These are phyloP conservation scores for Bombus pyrosoma DNA, from an alignment of 1,140 invertebrate species.

Conservation along the genomic window DNA sequence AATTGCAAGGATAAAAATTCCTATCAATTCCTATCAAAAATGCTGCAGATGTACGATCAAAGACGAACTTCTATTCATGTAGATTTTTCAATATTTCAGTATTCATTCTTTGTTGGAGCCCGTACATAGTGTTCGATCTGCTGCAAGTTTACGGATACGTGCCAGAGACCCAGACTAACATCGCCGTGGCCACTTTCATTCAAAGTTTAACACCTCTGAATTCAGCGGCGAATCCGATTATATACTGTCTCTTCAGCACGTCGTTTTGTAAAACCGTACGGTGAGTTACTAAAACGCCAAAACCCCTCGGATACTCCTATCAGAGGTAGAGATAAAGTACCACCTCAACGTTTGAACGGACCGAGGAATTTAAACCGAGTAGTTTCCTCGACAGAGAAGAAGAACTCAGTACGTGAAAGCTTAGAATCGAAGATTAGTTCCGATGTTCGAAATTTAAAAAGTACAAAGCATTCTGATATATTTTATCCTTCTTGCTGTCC, in stretches of 20 bases:
- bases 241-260: slow-evolving; percentile 97
- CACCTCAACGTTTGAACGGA: not conserved
- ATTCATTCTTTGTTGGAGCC: slow-evolving; percentile 97
- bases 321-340: not conserved
- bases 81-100: slow-evolving; percentile 85
- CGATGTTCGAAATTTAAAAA: not conserved
- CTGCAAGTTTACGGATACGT: slow-evolving; percentile 95
- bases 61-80: too few relatives aligned
- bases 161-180: slow-evolving; percentile 90
- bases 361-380: not conserved
- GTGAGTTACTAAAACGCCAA: slow-evolving; percentile 82
- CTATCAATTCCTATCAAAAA: not conserved
- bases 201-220: slow-evolving; percentile 96
- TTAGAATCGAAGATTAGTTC: not conserved
- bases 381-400: not conserved
- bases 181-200: slow-evolving; percentile 94
- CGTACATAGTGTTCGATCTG: slow-evolving; percentile 96
- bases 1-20: not conserved
- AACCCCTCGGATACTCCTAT: not conserved
- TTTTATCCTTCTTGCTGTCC: not conserved
- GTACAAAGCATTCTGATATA: not conserved
- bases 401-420: not conserved
- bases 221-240: slow-evolving; percentile 96
- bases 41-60: not conserved
- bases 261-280: slow-evolving; percentile 93